Percentiles rank a stretch among this genome's conserved stretches.
Evolutionary conservation across 2,113 vertebrate species (phyloP).

Genomic region (Myrmecobius fasciatus): DNA sequence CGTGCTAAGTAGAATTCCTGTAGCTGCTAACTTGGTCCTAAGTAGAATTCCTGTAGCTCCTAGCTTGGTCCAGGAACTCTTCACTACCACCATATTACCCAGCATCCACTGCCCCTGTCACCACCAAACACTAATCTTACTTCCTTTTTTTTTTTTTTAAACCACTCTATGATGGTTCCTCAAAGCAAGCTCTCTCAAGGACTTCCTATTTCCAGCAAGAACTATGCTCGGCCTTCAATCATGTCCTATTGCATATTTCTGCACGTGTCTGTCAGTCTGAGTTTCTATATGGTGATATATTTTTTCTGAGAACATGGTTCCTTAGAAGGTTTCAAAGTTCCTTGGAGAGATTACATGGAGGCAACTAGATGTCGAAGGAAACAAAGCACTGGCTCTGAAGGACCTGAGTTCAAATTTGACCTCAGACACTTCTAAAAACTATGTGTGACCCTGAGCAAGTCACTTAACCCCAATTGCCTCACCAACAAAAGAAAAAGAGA

Average conservation of each 20-base stretch:
- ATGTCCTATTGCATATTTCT: not conserved
- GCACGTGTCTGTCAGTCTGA: not conserved
- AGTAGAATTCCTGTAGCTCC: not conserved
- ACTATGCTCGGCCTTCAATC: not conserved
- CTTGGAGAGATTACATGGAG: not conserved
- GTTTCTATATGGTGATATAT: not conserved
- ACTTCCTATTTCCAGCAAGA: not conserved
- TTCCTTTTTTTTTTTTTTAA: not conserved
- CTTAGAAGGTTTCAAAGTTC: not conserved
- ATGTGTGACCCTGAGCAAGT: too few relatives aligned
- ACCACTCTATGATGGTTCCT: not conserved
- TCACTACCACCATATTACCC: not conserved
- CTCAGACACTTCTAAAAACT: too few relatives aligned
- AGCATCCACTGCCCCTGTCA: not conserved
- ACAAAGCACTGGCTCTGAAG: too few relatives aligned
- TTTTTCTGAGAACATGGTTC: not conserved
- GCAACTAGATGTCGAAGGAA: too few relatives aligned
- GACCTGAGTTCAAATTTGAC: too few relatives aligned
- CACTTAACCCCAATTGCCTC: too few relatives aligned
- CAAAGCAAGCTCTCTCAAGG: not conserved
- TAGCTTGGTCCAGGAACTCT: not conserved
- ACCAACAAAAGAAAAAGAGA: not conserved
- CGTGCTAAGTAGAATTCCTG: not conserved
- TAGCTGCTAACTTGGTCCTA: not conserved
- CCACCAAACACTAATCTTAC: not conserved